Conservation (phyloP, 1,140 invertebrate genomes). For the Saccostrea echinata region DNA sequence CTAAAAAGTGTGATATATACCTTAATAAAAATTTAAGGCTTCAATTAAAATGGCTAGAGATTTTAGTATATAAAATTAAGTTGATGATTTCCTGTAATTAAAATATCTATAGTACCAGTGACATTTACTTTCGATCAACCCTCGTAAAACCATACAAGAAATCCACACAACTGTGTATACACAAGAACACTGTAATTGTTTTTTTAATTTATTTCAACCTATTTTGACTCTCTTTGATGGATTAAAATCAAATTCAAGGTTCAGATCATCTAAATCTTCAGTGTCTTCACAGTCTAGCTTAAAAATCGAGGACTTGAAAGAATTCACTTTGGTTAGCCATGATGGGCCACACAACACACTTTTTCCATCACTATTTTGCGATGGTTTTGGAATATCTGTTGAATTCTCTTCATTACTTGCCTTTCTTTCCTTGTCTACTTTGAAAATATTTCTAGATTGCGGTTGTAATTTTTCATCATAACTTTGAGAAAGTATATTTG, state of each 20-base stretch:
- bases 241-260: slow-evolving; percentile 30
- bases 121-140: too few species aligned
- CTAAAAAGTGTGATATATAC: too few species aligned
- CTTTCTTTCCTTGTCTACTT: not conserved
- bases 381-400: not conserved
- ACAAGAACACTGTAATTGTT: not conserved
- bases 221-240: slow-evolving; percentile 28
- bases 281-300: not conserved
- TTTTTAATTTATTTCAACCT: not conserved
- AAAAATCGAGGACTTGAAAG: not conserved
- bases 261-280: slow-evolving; percentile 19
- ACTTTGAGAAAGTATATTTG: not conserved
- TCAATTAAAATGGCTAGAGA: too few species aligned
- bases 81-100: too few species aligned
- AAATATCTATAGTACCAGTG: too few species aligned
- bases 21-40: too few species aligned
- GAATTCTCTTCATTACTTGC: not conserved
- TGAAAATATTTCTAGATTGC: slow-evolving; percentile 12
- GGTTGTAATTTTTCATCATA: not conserved
- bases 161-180: too few species aligned
- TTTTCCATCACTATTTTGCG: not conserved
- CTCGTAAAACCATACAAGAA: too few species aligned
- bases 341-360: not conserved
- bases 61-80: too few species aligned
- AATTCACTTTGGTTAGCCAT: slow-evolving; percentile 10